Conservation (phyloP, 2,113 vertebrate species). For the Heloderma charlesbogerti region DNA sequence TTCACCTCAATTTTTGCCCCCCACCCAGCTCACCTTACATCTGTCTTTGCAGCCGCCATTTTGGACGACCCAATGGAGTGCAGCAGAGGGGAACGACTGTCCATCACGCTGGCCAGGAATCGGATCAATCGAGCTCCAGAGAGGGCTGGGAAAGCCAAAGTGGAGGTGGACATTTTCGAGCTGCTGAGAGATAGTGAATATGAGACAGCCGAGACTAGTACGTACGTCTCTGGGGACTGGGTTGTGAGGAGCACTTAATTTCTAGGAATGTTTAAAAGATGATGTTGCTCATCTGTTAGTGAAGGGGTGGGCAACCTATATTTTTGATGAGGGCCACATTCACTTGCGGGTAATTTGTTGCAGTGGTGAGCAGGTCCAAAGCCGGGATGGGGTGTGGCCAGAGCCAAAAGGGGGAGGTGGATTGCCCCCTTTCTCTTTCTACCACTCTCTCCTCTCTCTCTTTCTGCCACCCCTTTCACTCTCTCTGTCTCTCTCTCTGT, state of each 20-base stretch:
- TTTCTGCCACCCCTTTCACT: too few species aligned
- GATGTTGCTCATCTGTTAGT: not conserved
- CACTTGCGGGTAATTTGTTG: too few species aligned
- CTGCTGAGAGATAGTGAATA: constrained; percentile 97
- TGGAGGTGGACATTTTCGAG: constrained; percentile 98
- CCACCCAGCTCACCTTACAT: not conserved
- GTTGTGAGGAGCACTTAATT: not conserved
- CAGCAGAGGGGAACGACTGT: constrained; percentile 95
- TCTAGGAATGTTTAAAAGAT: not conserved
- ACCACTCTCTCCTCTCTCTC: too few species aligned
- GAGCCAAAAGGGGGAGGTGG: too few species aligned
- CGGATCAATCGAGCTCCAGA: constrained; percentile 93
- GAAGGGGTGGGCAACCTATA: too few species aligned
- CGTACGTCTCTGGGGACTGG: constrained; percentile 56
- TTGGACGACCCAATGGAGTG: constrained; percentile 99
- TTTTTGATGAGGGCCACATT: too few species aligned
- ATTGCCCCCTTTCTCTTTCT: too few species aligned
- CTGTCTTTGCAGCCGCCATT: constrained; percentile 83
- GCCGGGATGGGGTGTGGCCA: too few species aligned
- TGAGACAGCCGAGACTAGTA: constrained; percentile 98
- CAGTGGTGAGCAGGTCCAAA: not conserved
- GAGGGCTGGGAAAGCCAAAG: constrained; percentile 90
- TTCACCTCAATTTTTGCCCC: not conserved
- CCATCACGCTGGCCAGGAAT: constrained; percentile 97
- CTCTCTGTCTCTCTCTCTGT: too few species aligned